Evolutionary conservation across 2,113 vertebrate genomes (phyloP), one percentile per base, ranked within the genome.

Genomic region (Hoplias malabaricus): DNA sequence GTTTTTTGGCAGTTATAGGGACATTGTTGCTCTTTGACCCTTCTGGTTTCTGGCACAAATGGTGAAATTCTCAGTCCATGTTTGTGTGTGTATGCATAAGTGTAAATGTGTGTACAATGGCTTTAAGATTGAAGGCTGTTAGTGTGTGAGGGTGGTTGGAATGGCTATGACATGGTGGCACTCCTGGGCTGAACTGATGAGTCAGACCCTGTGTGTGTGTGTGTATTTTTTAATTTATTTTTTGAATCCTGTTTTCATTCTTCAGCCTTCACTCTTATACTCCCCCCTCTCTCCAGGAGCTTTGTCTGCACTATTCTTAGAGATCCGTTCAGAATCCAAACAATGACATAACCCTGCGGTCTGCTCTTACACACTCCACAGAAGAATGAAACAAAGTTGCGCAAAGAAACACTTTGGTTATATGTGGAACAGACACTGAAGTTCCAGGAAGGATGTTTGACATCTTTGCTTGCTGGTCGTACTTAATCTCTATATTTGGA

Each of bases 291-390:
- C 42, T 46, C 48, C 59, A n/a, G 59, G 31, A 19, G 36, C 74
- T 57, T 59, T 48, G 53, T 69, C 36, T n/a, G 65, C 1, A 14
- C 66, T 77, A 69, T 69, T 69, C n/a, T 69, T 61, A 61, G 75
- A 62, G 33, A 36, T n/a, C 65, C 65, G 25, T 77, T 69, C 36
- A 36, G 50, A 29, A 11, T 34, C 54, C 53, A 31, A 36, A 19
- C 38, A n/a, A 38, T 61, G 65, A 46, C n/a, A 34, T 19, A 69
- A 48, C 50, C 75, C 33, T 13, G 14, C 43, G 1, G 67, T 42
- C 73, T 36, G 42, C 16, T 62, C 40, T 74, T 23, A 36, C 14
- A 33, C 19, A 25, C 21, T 14, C 2, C 46, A 29, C 57, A 2
- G 7, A 13, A 73, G 29, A 46, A 25, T 25, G 57, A 61, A 61